These are phyloP conservation scores for Manis javanica DNA, from an alignment of 2,797 vertebrate genomes.

Conservation along the genomic window DNA sequence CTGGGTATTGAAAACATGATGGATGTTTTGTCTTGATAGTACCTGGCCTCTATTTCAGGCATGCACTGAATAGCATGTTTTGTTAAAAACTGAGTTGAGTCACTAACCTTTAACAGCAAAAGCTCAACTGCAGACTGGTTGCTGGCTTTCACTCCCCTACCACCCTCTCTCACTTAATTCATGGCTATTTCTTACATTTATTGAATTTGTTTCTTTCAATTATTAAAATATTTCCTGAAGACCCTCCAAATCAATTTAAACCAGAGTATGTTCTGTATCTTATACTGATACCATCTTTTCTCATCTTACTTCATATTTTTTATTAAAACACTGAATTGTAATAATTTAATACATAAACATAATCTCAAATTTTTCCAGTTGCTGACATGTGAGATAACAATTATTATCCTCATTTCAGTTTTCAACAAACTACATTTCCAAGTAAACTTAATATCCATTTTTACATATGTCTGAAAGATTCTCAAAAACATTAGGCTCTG, in stretches of 20 bases:
- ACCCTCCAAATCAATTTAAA: not conserved
- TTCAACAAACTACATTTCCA: not conserved
- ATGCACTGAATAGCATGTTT: not conserved
- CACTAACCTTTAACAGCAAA: not conserved
- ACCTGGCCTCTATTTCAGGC: constrained; percentile 23
- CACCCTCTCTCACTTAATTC: not conserved
- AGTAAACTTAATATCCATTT: not conserved
- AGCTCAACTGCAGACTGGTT: not conserved
- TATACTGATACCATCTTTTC: not conserved
- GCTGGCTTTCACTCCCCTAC: not conserved
- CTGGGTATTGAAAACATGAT: not conserved
- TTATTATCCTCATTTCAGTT: constrained; percentile 36
- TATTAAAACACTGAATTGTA: not conserved
- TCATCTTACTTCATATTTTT: not conserved
- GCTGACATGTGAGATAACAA: not conserved
- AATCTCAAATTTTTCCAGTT: not conserved
- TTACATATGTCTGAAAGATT: not conserved
- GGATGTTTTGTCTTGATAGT: constrained; percentile 20
- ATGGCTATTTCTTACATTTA: not conserved
- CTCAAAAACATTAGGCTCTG: not conserved
- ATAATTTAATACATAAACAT: not conserved
- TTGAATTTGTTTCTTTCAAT: not conserved
- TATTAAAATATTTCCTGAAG: not conserved
- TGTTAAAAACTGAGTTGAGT: not conserved
- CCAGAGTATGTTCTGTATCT: not conserved